Evolutionary conservation across 2,888 invertebrate genomes (phyloP), one percentile per base, ranked within the genome.

Genomic region (Tiliacea aurago): DNA sequence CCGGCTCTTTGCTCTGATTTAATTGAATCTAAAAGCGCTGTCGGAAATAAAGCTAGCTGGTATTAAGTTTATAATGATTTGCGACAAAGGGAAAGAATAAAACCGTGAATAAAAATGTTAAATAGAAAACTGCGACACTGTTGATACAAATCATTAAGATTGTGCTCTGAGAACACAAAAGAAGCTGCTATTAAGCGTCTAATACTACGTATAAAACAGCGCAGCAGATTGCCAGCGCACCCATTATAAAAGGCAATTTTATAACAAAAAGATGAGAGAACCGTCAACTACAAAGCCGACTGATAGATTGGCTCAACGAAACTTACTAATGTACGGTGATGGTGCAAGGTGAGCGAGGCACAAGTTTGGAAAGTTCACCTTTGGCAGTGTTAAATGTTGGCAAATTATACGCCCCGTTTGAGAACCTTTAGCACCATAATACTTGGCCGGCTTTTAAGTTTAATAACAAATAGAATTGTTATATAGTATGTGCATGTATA

Each of bases 281-380:
- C 49, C 78, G 78, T 79, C 72, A 78, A 80, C 70, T 76, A 80
- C 83, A 85, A 81, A 86, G 83, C 73, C 43, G 69, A 61, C 78
- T 81, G 87, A 85, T 86, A 86, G 83, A 83, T 86, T 85, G 75
- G 70, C 65, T 73, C 73, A 59, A 70, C 75, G 56, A 73, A 86
- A 86, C 81, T 86, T 83, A 63, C 76, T 86, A 84, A 83, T 81
- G 85, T 85, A 83, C 80, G 67, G 73, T 61, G 85, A 86, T 82
- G 77, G 61, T 78, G 77, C 79, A 75, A 85, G 85, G 85, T 79
- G 76, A 76, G 41, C 65, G 67, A 59, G 51, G 62, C 80, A 23
- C 33, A 56, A 81, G 53, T 76, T 86, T 51, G 51, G 68, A 72
- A 83, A 86, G 62, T 86, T 81, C 65, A 70, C 79, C 83, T 83